These are phyloP conservation scores for Gymnoscopelus braueri DNA, from an alignment of 2,797 vertebrate species.

Conservation along the genomic window DNA sequence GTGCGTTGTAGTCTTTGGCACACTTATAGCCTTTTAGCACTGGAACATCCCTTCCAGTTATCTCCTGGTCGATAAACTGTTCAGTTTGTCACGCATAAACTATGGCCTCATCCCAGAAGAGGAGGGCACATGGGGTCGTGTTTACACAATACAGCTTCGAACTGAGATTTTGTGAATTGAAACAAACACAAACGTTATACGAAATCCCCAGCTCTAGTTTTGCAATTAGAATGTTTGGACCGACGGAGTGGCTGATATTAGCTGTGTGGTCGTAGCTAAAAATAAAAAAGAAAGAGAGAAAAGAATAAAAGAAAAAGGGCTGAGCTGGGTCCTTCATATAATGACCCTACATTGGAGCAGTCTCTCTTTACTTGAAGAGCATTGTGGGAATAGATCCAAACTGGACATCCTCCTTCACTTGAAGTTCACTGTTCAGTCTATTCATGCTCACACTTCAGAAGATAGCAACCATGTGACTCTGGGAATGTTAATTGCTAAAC, in stretches of 20 bases:
- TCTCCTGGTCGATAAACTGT: constrained; percentile 48
- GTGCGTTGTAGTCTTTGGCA: constrained; percentile 41
- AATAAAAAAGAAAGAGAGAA: not conserved
- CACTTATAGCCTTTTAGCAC: constrained; percentile 1
- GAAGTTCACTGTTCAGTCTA: constrained; percentile 9
- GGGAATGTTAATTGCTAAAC: not conserved
- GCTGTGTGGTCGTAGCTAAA: too few species aligned
- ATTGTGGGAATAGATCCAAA: constrained; percentile 28
- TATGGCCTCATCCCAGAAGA: constrained; percentile 11
- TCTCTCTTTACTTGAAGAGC: constrained; percentile 33
- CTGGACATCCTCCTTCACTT: constrained; percentile 20
- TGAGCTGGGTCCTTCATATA: constrained; percentile 12
- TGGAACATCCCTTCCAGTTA: constrained; percentile 33
- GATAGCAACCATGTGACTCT: not conserved
- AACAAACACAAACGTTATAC: too few species aligned
- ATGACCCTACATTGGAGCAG: constrained; percentile 8
- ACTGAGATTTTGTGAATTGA: too few species aligned
- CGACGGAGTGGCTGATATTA: too few species aligned
- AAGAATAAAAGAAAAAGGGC: not conserved
- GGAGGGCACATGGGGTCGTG: not conserved
- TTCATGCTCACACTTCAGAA: constrained; percentile 8
- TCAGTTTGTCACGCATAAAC: constrained; percentile 38
- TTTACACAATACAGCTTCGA: not conserved
- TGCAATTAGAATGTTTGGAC: too few species aligned
- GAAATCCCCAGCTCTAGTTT: too few species aligned